Evolutionary conservation across 2,888 invertebrate species (phyloP), one percentile per base, ranked within the genome.

Genomic region (Nowickia ferox): DNA sequence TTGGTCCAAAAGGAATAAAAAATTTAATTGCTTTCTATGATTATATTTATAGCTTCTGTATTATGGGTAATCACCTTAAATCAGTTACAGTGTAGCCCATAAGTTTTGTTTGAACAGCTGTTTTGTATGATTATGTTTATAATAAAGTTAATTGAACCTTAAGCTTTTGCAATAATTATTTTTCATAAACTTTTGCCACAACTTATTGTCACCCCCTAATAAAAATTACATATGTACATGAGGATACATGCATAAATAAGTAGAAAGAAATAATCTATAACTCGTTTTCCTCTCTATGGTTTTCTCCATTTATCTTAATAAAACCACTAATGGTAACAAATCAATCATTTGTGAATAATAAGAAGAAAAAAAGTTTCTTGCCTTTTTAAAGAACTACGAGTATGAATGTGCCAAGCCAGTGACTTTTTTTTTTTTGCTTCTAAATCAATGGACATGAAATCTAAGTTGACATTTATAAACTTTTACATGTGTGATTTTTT

Each of bases 331-430:
- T 81, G 61, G 48, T 53, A 69, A 75, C 79, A 75, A 75, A 84
- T 84, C 84, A 84, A 80, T 84, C 84, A 84, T 65, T 76, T 69
- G 48, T 63, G 59, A 38, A 76, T 71, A 80, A 65, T 71, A 76
- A 59, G 42, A 66, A 76, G 42, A 59, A 61, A 42, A 5, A 15
- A 44, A 59, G 22, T 19, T 10, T 46, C 66, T 53, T 61, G 59
- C 72, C 71, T 66, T 72, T 42, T 13, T 40, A 19, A 40, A 10
- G 30, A 30, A 30, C 30, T 30, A 30, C 42, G 1, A 17, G 11
- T 61, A 17, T 1, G 40, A 61, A 9, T 19, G 17, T 19, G 17
- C 19, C 17, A 17, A 53, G 17, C 66, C 13, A 44, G 19, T 17
- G n/a, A 4, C 9, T 9, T 17, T 30, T 44, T 53, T 42, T 51